Conservation (phyloP, 2,797 vertebrate genomes). For the Furcifer pardalis region DNA sequence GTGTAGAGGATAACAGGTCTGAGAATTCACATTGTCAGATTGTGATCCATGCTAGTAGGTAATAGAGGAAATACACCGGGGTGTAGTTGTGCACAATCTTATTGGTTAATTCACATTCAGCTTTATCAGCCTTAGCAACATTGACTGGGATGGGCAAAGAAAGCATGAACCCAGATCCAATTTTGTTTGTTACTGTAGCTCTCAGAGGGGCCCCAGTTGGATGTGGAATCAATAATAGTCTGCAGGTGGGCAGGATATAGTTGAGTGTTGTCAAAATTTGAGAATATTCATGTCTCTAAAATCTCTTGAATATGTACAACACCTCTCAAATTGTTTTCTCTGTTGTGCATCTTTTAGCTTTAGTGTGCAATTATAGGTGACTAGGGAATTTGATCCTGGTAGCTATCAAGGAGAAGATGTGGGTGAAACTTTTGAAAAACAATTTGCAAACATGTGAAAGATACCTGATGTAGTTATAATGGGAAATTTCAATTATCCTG, state of each 20-base stretch:
- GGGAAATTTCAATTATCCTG: no score
- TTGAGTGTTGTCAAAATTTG: background rate
- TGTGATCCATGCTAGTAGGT: slow-evolving; percentile 47
- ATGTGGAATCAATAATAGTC: background rate
- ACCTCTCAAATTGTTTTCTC: background rate
- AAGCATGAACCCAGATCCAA: slow-evolving; percentile 17
- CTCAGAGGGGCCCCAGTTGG: background rate
- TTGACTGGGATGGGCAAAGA: slow-evolving; percentile 20
- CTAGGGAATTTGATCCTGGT: background rate
- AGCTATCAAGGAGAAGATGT: no score
- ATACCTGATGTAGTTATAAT: no score
- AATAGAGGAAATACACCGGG: slow-evolving; percentile 49
- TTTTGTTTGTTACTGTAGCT: background rate
- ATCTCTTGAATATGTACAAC: background rate
- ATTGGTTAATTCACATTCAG: slow-evolving; percentile 46
- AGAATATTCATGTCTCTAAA: background rate
- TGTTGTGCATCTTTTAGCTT: background rate
- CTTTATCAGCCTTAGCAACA: background rate
- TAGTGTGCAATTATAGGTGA: background rate
- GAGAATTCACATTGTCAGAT: slow-evolving; percentile 53
- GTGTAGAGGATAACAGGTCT: slow-evolving; percentile 20
- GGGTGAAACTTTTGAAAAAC: no score
- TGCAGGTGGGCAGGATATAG: background rate
- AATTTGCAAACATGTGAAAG: no score
- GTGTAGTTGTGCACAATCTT: slow-evolving; percentile 46